Evolutionary conservation across 1,140 invertebrate species (phyloP), one percentile per base, ranked within the genome.

Genomic region (Oedothorax gibbosus): DNA sequence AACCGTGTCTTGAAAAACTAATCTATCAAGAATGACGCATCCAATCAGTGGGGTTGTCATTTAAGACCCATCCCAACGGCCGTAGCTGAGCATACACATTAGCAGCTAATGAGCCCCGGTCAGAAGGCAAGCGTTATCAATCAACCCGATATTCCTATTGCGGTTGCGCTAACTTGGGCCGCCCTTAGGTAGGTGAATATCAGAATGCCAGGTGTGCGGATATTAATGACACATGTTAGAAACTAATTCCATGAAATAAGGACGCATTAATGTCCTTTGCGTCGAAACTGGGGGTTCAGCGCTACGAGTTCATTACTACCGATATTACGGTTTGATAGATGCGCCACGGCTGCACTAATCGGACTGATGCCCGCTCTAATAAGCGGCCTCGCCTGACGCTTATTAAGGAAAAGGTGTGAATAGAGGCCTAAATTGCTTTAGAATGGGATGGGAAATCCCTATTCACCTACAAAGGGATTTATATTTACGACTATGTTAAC

Each of bases 201-300:
- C 78, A 20, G 51, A 69, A 80, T 80, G 78, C 53, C 78, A 69
- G 65, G 78, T 80, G 54, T 18, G 57, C 21, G 78, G 78, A 80
- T 80, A 80, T 80, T 80, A 80, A 80, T 80, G 78, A 80, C 78
- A 80, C 78, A 71, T 80, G 78, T 80, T 80, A 80, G 78, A 56
- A 80, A 80, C 78, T 80, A 80, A 80, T 80, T 80, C 78, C 54
- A 71, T 71, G 78, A 69, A 80, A 80, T 71, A 80, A 54, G 78
- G 65, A 80, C 53, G 60, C 78, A 80, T 69, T 80, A 80, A 80
- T 80, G 78, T 77, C 75, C n/a, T 77, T 77, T 77, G 75, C 57
- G 62, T 80, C 78, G 54, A 60, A 69, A 80, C 78, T 80, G 76
- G 62, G 56, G 64, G 76, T 54, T 66, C 62, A 71, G 66, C n/a